Evolutionary conservation across 92 coral and sea anemone species (phyloP), one percentile per base, ranked within the genome.

Genomic region (Muricea muricata): DNA sequence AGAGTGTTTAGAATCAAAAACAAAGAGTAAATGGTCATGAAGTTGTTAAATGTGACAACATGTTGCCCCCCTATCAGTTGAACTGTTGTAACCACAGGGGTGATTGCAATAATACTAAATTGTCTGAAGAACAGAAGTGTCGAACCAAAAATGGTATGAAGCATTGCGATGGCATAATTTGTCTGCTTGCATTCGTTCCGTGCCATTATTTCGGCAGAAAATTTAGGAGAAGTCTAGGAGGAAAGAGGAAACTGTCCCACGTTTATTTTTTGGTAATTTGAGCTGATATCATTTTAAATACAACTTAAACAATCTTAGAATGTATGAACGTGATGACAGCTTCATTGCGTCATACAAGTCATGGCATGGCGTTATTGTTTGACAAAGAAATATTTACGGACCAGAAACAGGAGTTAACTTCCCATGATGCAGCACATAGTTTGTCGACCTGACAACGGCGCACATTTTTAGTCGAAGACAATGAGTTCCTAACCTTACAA

Each of bases 21-120:
- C 75, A 34, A 68, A 40, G 46, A 18, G 13, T 21, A 1, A 0
- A 26, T 0, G 75, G 50, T 33, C 28, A 68, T 31, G 56, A 48
- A 48, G 56, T 48, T 48, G 56, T 48, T 48, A 48, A 7, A 60
- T 60, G 8, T 60, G 68, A 60, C 68, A 23, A 34, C 68, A 60
- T 24, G 68, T 28, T 60, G 68, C n/a, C 68, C 30, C 17, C 33
- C 32, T 60, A 60, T 60, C 68, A 24, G 68, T 60, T 60, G 32
- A 60, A 60, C 56, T n/a, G n/a, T n/a, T 68, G 45, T 68, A 68
- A 48, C 75, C 28, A 68, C 68, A 29, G 68, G 68, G 68, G 68
- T 60, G 68, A 60, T 11, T 60, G 30, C 33, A 60, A 60, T 60
- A 23, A 60, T 34, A 60, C 68, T 8, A 14, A 60, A 60, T 60